Evolutionary conservation across 2,888 invertebrate species (phyloP).

Genomic region (Cremastobaeus sp.): DNA sequence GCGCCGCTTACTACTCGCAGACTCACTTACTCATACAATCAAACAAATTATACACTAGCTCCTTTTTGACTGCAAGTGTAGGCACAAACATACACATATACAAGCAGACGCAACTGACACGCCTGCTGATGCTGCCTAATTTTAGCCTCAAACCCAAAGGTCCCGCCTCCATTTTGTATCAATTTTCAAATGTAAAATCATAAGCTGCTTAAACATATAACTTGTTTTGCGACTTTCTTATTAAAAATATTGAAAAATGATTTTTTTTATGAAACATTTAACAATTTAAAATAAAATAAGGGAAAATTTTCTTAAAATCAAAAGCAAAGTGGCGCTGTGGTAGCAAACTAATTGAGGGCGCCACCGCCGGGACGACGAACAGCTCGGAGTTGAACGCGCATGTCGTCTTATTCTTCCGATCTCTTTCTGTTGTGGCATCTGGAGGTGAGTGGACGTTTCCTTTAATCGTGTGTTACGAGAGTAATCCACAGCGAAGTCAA

Average conservation of each 20-base stretch:
- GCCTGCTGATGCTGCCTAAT: slow-evolving; percentile 52
- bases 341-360: slow-evolving; percentile 26
- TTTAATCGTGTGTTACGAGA: slow-evolving; percentile 59
- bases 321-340: neutral
- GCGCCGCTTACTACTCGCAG: too few species aligned
- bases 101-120: slow-evolving; percentile 35
- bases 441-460: slow-evolving; percentile 77
- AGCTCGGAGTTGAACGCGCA: slow-evolving; percentile 73
- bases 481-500: slow-evolving; percentile 67
- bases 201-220: too few species aligned
- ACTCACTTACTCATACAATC: neutral
- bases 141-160: slow-evolving; percentile 62
- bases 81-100: neutral
- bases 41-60: neutral
- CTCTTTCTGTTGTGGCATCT: slow-evolving; percentile 78
- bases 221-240: too few species aligned
- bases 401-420: slow-evolving; percentile 74
- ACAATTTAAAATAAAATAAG: neutral
- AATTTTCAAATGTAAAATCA: neutral
- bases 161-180: slow-evolving; percentile 17
- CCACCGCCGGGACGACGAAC: slow-evolving; percentile 67
- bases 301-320: neutral
- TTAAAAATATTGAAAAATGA: neutral
- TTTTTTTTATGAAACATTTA: neutral
- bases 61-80: neutral